These are phyloP conservation scores for Nomada fucata DNA, from an alignment of 2,888 invertebrate species.

Conservation along the genomic window DNA sequence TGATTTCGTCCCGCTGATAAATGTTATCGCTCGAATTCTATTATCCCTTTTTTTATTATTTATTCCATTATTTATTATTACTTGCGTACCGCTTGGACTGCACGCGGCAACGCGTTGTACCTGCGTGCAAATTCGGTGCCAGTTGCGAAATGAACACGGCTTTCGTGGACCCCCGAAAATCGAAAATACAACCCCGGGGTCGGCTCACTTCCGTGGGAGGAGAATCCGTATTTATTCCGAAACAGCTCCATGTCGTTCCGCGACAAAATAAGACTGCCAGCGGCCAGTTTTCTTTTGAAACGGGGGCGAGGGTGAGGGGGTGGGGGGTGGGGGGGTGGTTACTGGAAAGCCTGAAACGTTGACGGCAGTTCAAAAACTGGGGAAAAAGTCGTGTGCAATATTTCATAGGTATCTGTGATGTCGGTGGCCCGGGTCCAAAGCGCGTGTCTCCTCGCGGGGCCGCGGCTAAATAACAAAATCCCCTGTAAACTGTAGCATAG, in stretches of 20 bases:
- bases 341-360: background rate
- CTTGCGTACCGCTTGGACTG: too few species aligned
- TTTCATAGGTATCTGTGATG: constrained; percentile 23
- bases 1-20: too few species aligned
- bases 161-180: constrained; percentile 5
- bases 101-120: background rate
- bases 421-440: constrained; percentile 9
- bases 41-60: too few species aligned
- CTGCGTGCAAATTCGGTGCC: background rate
- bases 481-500: constrained; percentile 47
- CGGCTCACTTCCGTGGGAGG: background rate
- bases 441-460: constrained; percentile 15
- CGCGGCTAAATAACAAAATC: constrained; percentile 45
- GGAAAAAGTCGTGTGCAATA: constrained; percentile 2
- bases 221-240: background rate
- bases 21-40: too few species aligned
- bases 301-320: too few species aligned
- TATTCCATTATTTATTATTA: too few species aligned
- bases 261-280: background rate
- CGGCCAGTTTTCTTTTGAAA: too few species aligned
- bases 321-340: too few species aligned
- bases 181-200: background rate
- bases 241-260: background rate
- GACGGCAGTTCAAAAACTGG: background rate
- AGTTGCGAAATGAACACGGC: background rate